phyloP scores from a whole-genome alignment of 2,888 invertebrate genomes.

The Leptopilina drosophilae region DNA sequence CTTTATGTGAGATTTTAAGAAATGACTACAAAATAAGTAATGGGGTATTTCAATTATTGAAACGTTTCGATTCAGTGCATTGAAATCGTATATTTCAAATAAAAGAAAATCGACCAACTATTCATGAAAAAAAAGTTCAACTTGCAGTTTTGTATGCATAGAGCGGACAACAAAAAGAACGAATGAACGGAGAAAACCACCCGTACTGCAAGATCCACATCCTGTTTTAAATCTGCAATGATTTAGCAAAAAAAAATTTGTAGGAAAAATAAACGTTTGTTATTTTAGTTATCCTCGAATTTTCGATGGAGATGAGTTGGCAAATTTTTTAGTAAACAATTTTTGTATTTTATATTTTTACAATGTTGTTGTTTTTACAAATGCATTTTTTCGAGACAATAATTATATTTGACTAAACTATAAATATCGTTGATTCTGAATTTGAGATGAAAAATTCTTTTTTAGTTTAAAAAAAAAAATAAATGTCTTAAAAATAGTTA shows the following conservation, averaged over 20 bases:
- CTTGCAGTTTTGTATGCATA: constrained; percentile 44
- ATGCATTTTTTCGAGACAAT: background rate
- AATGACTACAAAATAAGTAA: background rate
- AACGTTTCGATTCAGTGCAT: constrained; percentile 10
- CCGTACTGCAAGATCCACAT: constrained; percentile 64
- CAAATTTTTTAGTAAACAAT: constrained; percentile 15
- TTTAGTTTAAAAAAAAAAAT: background rate
- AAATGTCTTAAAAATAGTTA: background rate
- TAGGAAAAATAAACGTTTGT: constrained; percentile 28
- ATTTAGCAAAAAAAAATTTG: constrained; percentile 43
- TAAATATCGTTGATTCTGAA: too few species aligned
- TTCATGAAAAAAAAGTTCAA: constrained; percentile 25
- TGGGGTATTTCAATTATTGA: constrained; percentile 12
- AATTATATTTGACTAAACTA: too few species aligned
- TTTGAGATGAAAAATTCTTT: too few species aligned
- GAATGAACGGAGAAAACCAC: constrained; percentile 60
- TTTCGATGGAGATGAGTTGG: too few species aligned
- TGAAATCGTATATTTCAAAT: constrained; percentile 16
- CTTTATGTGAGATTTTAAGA: background rate
- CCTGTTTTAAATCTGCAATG: constrained; percentile 46
- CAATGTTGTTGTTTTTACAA: constrained; percentile 12
- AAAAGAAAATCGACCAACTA: constrained; percentile 29
- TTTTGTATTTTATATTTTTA: constrained; percentile 12
- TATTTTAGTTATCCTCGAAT: background rate
- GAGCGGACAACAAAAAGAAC: constrained; percentile 63